Evolutionary conservation across 2,888 invertebrate genomes (phyloP).

Genomic region (Exocentrus adspersus): DNA sequence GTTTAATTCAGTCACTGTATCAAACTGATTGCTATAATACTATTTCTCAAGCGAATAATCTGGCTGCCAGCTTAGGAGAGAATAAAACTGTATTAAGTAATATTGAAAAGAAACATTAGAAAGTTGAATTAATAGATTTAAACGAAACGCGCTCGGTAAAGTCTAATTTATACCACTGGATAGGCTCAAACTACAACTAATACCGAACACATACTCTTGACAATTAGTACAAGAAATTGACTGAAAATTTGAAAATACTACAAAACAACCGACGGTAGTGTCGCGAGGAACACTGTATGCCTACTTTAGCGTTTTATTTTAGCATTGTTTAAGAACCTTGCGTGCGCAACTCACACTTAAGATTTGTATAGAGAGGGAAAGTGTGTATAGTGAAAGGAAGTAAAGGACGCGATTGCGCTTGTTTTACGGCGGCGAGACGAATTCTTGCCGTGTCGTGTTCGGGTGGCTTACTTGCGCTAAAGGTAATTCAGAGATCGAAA

Average conservation of each 20-base stretch:
- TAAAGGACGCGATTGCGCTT: conserved; percentile 36
- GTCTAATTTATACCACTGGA: conserved; percentile 3
- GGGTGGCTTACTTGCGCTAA: conserved; percentile 35
- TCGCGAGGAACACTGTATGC: conserved; percentile 41
- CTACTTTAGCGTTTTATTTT: conserved; percentile 44
- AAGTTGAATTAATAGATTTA: conserved; percentile 33
- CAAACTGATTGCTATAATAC: conserved; percentile 2
- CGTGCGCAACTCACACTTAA: conserved; percentile 37
- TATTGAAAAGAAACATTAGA: conserved; percentile 38
- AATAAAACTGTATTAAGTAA: conserved; percentile 32
- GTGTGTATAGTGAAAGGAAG: conserved; percentile 45
- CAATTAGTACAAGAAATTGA: conserved; percentile 33
- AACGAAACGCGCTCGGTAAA: conserved; percentile 16
- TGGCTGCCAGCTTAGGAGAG: neutral
- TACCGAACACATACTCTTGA: conserved; percentile 33
- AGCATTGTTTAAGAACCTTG: conserved; percentile 36
- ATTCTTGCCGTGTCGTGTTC: conserved; percentile 1
- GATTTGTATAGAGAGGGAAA: conserved; percentile 45
- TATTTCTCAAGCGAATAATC: conserved; percentile 3
- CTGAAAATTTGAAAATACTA: conserved; percentile 33
- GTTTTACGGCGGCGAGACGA: conserved; percentile 13
- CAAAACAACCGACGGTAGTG: conserved; percentile 39
- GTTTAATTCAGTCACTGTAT: conserved; percentile 14
- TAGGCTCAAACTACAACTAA: conserved; percentile 5
- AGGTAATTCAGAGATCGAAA: conserved; percentile 16